A percentile compares a stretch with the other conserved stretches of the same genome.
These are phyloP conservation scores for Spilarctia lutea DNA, from an alignment of 2,888 invertebrate genomes.

Conservation along the genomic window DNA sequence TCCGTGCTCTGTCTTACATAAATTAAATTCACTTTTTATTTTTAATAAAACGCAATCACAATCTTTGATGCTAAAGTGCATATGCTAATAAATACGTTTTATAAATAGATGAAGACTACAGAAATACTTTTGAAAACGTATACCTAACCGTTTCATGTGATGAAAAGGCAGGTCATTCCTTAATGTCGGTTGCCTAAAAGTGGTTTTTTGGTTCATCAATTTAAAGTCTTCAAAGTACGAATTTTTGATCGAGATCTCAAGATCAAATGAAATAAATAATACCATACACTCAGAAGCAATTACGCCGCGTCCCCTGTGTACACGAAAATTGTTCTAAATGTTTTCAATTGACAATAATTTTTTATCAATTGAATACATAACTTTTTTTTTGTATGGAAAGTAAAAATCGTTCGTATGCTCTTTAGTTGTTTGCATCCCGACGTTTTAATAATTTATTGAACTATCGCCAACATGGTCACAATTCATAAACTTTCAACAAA, in stretches of 20 bases:
- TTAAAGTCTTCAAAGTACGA: background rate
- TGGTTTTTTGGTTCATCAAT: background rate
- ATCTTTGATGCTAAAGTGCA: conserved; percentile 40
- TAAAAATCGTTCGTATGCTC: background rate
- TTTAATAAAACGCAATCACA: conserved; percentile 53
- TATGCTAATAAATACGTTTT: conserved; percentile 41
- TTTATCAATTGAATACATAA: background rate
- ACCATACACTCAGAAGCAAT: background rate
- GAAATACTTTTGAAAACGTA: background rate
- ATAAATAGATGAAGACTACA: conserved; percentile 22
- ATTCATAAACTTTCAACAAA: background rate
- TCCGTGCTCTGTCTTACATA: conserved; percentile 53
- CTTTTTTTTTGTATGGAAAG: too few relatives aligned
- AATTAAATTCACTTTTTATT: conserved; percentile 62
- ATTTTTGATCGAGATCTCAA: background rate
- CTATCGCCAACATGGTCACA: background rate
- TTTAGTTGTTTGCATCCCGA: background rate
- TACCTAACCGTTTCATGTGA: background rate
- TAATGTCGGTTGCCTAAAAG: background rate
- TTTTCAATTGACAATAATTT: background rate
- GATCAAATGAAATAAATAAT: background rate
- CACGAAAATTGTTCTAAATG: background rate
- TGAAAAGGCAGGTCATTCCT: background rate
- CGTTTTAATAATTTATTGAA: background rate
- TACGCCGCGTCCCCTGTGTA: background rate